Evolutionary conservation across 1,140 invertebrate species (phyloP).

Genomic region (Ceratosolen solmsi): DNA sequence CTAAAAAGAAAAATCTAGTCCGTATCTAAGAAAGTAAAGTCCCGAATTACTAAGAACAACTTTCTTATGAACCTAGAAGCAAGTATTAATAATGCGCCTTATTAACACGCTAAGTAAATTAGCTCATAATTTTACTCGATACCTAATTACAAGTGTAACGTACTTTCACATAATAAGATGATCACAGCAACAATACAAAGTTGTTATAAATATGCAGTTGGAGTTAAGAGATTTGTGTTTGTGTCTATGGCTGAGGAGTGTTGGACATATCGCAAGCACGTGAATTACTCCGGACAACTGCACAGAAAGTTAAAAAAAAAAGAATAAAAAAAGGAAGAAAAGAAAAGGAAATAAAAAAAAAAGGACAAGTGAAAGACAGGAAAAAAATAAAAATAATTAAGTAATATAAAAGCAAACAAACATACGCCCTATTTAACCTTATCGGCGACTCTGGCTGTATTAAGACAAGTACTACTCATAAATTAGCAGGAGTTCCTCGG

Average conservation of each 20-base stretch:
- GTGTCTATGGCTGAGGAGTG: no score
- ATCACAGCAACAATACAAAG: neutral
- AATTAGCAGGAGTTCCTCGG: neutral
- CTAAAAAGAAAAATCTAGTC: neutral
- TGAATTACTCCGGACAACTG: neutral
- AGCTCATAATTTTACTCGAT: neutral
- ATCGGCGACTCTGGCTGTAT: no score
- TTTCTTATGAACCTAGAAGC: neutral
- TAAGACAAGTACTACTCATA: neutral
- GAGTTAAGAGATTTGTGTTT: neutral
- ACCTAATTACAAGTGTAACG: neutral
- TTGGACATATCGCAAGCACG: neutral
- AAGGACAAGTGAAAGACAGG: neutral
- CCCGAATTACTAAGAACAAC: neutral
- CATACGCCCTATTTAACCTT: no score
- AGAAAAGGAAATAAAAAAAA: neutral
- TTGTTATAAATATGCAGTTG: neutral
- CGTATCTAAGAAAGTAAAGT: neutral
- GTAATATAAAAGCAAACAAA: neutral
- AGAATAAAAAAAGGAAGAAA: neutral
- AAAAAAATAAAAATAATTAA: conserved; percentile 8
- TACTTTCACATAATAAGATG: neutral
- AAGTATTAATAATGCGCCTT: neutral
- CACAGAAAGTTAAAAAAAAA: no score
- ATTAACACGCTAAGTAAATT: neutral